Percentiles rank a stretch among this genome's conserved stretches.
Evolutionary conservation across 2,888 invertebrate species (phyloP).

Genomic region (Noctua fimbriata): DNA sequence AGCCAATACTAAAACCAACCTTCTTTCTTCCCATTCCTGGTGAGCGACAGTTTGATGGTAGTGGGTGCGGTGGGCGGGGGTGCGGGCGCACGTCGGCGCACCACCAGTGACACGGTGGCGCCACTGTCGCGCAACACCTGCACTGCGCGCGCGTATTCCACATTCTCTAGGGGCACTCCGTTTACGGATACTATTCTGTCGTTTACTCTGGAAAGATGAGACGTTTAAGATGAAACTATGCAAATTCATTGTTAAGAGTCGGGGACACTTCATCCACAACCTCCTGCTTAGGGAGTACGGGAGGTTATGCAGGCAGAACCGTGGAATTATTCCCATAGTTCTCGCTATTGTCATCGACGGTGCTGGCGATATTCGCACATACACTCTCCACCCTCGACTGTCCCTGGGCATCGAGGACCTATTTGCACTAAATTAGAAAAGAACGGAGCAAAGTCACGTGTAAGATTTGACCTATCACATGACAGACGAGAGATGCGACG

Average conservation of each 20-base stretch:
- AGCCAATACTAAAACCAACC: conserved; percentile 87
- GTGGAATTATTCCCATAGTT: background rate
- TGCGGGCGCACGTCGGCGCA: conserved; percentile 94
- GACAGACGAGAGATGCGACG: background rate
- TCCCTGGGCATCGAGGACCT: background rate
- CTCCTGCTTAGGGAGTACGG: no score
- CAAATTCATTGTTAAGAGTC: background rate
- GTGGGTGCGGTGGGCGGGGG: conserved; percentile 88
- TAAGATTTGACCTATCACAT: background rate
- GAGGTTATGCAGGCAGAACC: background rate
- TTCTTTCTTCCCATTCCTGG: conserved; percentile 98
- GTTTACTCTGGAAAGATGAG: conserved; percentile 94
- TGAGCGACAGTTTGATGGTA: conserved; percentile 95
- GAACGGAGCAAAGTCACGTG: background rate
- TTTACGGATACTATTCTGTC: conserved; percentile 99
- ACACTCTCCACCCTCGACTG: background rate
- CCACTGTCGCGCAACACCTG: conserved; percentile 97
- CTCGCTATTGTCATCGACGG: background rate
- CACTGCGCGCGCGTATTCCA: conserved; percentile 98
- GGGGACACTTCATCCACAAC: background rate
- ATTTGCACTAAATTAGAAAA: background rate
- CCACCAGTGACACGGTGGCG: conserved; percentile 96
- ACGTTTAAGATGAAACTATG: background rate
- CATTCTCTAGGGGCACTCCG: conserved; percentile 98
- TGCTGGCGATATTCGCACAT: no score